Evolutionary conservation across 2,888 invertebrate species (phyloP).

Genomic region (Caenorhabditis wallacei): DNA sequence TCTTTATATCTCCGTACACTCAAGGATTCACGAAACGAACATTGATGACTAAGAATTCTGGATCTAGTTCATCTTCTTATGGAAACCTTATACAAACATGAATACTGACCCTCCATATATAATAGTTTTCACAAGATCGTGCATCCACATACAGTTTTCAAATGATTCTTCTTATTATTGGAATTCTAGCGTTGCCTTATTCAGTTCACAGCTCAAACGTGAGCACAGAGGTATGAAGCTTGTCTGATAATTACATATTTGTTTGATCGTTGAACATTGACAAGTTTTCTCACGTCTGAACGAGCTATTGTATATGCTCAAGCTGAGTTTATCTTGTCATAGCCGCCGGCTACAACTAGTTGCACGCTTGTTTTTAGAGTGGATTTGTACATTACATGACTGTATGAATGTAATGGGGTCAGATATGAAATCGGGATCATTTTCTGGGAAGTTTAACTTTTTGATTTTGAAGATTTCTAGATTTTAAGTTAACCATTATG

Average conservation of each 20-base stretch:
- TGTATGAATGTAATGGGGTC: background rate
- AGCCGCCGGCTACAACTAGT: conserved; percentile 50
- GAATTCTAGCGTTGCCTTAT: background rate
- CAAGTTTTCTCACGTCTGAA: conserved; percentile 53
- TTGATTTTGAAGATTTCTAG: too few relatives aligned
- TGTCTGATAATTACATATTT: conserved; percentile 29
- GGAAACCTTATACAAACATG: conserved; percentile 55
- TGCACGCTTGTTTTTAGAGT: conserved; percentile 53
- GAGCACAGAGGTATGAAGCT: background rate
- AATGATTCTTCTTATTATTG: conserved; percentile 20
- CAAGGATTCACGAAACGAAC: conserved; percentile 59
- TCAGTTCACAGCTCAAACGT: conserved; percentile 24
- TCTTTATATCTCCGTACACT: conserved; percentile 41
- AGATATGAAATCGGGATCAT: background rate
- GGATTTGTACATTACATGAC: conserved; percentile 9
- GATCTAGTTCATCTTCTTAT: conserved; percentile 53
- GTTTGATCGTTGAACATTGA: conserved; percentile 59
- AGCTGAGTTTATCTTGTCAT: conserved; percentile 45
- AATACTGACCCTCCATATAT: conserved; percentile 58
- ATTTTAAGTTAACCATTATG: too few relatives aligned
- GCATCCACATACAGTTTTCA: background rate
- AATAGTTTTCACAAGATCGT: conserved; percentile 9
- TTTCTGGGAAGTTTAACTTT: too few relatives aligned
- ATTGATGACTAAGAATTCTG: conserved; percentile 61
- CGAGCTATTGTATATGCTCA: conserved; percentile 45